These are phyloP conservation scores for Nephila pilipes DNA, from an alignment of 1,140 invertebrate species.

Conservation along the genomic window DNA sequence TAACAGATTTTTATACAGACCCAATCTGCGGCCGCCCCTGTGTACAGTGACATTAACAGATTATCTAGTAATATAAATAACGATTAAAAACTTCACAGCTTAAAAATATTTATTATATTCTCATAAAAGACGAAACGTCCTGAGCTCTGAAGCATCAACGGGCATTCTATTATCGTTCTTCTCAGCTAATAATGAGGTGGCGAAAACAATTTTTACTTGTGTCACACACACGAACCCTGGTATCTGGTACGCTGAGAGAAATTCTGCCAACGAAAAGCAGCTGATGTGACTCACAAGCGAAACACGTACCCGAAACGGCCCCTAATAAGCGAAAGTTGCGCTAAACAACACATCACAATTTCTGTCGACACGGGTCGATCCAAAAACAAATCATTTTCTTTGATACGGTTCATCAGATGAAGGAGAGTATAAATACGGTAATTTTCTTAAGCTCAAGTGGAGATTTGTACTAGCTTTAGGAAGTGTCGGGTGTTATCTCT, in stretches of 20 bases:
- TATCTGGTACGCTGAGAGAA: not conserved
- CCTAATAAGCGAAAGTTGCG: conserved; percentile 43
- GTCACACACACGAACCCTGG: not conserved
- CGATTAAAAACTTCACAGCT: no score
- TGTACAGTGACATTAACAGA: no score
- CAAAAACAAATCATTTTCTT: not conserved
- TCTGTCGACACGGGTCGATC: not conserved
- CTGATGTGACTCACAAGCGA: conserved; percentile 32
- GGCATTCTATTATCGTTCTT: not conserved
- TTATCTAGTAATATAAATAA: no score
- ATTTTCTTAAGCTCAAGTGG: no score
- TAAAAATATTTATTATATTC: no score
- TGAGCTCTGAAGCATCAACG: not conserved
- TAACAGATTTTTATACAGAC: no score
- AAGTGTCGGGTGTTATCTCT: no score
- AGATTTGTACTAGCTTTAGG: no score
- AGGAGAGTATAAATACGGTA: not conserved
- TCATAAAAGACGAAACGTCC: not conserved
- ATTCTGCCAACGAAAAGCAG: not conserved
- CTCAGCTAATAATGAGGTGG: not conserved
- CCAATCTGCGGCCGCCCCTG: no score
- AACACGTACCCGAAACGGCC: conserved; percentile 17
- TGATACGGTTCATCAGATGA: not conserved
- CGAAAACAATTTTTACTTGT: not conserved
- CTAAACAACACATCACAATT: conserved; percentile 17